phyloP scores from a whole-genome alignment of 2,113 vertebrate genomes.

The Hemichromis elongatus region DNA sequence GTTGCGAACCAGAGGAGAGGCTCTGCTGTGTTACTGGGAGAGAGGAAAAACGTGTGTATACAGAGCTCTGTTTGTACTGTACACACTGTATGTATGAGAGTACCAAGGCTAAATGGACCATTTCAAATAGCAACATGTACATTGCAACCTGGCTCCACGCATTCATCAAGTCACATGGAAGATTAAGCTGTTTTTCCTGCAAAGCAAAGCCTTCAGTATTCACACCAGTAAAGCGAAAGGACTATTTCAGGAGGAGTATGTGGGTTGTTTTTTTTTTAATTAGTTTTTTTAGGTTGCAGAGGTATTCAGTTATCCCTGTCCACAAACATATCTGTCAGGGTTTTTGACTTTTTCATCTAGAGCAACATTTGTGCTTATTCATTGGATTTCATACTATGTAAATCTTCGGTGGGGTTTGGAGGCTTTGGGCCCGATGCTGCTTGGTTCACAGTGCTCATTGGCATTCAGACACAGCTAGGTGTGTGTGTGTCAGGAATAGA shows the following conservation, averaged over 20 bases:
- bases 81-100: background rate
- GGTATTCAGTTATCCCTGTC: background rate
- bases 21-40: background rate
- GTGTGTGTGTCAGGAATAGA: background rate
- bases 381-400: background rate
- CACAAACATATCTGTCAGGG: background rate
- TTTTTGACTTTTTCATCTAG: constrained; percentile 8
- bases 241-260: background rate
- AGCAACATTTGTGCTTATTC: constrained; percentile 25
- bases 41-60: background rate
- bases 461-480: background rate
- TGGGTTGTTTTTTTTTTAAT: fast-evolving
- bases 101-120: background rate
- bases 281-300: background rate
- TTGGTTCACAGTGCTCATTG: constrained; percentile 10
- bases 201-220: background rate
- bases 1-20: background rate
- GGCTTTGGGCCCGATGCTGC: constrained; percentile 11
- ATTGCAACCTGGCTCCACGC: background rate
- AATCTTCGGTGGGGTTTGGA: constrained; percentile 10
- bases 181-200: background rate
- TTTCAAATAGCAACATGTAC: background rate
- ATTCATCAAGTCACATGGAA: background rate
- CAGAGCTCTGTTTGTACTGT: background rate
- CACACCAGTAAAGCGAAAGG: background rate